Conservation (phyloP, 2,888 invertebrate genomes). For the Encarsia formosa region DNA sequence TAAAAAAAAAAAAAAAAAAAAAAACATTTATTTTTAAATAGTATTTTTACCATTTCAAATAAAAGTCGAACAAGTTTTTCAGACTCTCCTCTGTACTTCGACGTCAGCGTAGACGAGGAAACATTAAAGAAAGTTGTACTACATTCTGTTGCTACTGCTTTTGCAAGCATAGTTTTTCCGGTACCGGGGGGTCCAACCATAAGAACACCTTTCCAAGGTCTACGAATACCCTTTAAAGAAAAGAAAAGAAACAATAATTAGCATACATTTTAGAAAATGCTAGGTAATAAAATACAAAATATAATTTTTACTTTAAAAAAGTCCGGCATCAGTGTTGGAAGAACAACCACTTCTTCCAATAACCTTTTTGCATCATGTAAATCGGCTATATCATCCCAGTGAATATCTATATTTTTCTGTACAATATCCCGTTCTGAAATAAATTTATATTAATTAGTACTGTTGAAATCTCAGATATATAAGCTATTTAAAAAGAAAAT, state of each 20-base stretch:
- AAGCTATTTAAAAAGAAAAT: slow-evolving; percentile 8
- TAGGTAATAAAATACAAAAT: not conserved
- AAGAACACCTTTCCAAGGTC: slow-evolving; percentile 94
- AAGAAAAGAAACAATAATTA: not conserved
- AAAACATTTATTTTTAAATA: not conserved
- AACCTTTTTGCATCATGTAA: slow-evolving; percentile 83
- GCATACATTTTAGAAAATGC: not conserved
- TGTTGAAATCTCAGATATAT: not conserved
- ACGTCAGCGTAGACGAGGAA: slow-evolving; percentile 94
- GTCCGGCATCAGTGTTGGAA: slow-evolving; percentile 97
- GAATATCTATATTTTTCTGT: slow-evolving; percentile 92
- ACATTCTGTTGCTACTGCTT: slow-evolving; percentile 98
- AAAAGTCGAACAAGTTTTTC: slow-evolving; percentile 94
- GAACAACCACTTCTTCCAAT: slow-evolving; percentile 93
- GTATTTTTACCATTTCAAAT: slow-evolving; percentile 83
- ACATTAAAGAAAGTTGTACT: slow-evolving; percentile 97
- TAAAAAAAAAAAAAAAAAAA: not conserved
- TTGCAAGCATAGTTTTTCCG: slow-evolving; percentile 94
- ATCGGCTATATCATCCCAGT: slow-evolving; percentile 93
- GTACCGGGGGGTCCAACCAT: slow-evolving; percentile 94
- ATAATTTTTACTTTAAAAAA: slow-evolving; percentile 79
- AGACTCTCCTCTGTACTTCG: slow-evolving; percentile 98
- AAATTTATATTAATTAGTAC: slow-evolving; percentile 29
- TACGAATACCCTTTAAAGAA: slow-evolving; percentile 71
- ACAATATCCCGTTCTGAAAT: slow-evolving; percentile 84